phyloP scores from a whole-genome alignment of 1,140 invertebrate genomes.

The Drosophila simulans region DNA sequence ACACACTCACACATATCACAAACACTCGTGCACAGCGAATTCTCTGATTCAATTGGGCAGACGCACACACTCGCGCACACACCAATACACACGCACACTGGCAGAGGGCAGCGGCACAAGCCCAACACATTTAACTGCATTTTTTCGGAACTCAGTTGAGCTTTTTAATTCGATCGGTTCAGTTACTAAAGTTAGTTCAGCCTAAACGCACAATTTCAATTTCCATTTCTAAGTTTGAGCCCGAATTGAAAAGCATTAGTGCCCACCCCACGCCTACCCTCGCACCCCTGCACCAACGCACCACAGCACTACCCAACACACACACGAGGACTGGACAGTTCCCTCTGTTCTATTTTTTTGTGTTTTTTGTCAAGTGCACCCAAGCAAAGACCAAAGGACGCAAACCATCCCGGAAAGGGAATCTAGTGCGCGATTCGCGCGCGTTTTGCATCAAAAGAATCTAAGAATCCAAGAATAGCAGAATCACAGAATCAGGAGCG shows the following conservation, averaged over 20 bases:
- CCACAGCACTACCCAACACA: background rate
- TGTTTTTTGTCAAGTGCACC: slow-evolving; percentile 31
- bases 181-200: slow-evolving; percentile 84
- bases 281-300: no score
- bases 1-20: slow-evolving; percentile 17
- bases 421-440: slow-evolving; percentile 24
- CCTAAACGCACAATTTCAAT: slow-evolving; percentile 71
- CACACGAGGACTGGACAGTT: slow-evolving; percentile 8
- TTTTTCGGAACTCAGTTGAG: slow-evolving; percentile 84
- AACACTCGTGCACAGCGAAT: slow-evolving; percentile 30
- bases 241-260: slow-evolving; percentile 10
- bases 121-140: slow-evolving; percentile 75
- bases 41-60: slow-evolving; percentile 82
- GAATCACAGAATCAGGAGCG: background rate
- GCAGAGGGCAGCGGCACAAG: slow-evolving; percentile 42
- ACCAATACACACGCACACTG: slow-evolving; percentile 9
- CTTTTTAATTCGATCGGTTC: slow-evolving; percentile 84
- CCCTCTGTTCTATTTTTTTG: slow-evolving; percentile 16
- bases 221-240: slow-evolving; percentile 28
- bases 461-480: background rate
- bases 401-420: background rate
- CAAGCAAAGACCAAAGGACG: background rate
- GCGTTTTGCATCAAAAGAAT: slow-evolving; percentile 1
- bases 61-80: slow-evolving; percentile 32
- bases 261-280: background rate